Percentiles rank a stretch among this genome's conserved stretches.
phyloP scores from a whole-genome alignment of 2,888 invertebrate species.

The Clivina fossor region DNA sequence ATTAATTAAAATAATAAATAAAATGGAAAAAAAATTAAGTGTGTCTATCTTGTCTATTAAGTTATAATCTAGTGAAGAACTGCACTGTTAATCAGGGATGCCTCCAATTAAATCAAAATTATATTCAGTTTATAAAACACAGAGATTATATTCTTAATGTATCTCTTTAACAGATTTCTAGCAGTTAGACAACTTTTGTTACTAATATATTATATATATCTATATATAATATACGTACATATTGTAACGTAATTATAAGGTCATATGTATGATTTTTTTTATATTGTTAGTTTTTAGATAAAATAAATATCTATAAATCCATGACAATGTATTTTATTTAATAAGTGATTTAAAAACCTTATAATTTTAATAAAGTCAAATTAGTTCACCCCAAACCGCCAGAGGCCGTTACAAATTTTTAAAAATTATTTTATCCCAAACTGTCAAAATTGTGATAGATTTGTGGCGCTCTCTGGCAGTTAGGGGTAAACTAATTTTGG shows the following conservation, averaged over 20 bases:
- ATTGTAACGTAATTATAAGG: conserved; percentile 31
- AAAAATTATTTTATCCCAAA: no score
- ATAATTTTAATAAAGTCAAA: no score
- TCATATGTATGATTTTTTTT: conserved; percentile 50
- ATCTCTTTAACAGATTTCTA: conserved; percentile 32
- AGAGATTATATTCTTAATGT: conserved; percentile 26
- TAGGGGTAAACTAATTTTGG: no score
- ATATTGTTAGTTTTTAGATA: conserved; percentile 50
- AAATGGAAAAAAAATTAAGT: neutral
- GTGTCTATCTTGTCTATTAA: conserved; percentile 28
- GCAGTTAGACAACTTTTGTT: conserved; percentile 30
- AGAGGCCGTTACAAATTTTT: no score
- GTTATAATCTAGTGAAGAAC: conserved; percentile 27
- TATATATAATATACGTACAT: conserved; percentile 33
- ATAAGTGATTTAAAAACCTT: no score
- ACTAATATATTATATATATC: conserved; percentile 31
- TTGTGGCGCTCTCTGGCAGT: no score
- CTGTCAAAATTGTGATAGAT: no score
- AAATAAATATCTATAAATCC: conserved; percentile 51
- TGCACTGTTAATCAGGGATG: conserved; percentile 32
- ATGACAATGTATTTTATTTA: neutral
- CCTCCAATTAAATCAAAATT: conserved; percentile 32
- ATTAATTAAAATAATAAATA: neutral
- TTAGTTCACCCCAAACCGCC: no score
- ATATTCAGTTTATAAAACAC: conserved; percentile 22